phyloP scores from a whole-genome alignment of 2,888 invertebrate species.

The Eumacrocentrus americanus region DNA sequence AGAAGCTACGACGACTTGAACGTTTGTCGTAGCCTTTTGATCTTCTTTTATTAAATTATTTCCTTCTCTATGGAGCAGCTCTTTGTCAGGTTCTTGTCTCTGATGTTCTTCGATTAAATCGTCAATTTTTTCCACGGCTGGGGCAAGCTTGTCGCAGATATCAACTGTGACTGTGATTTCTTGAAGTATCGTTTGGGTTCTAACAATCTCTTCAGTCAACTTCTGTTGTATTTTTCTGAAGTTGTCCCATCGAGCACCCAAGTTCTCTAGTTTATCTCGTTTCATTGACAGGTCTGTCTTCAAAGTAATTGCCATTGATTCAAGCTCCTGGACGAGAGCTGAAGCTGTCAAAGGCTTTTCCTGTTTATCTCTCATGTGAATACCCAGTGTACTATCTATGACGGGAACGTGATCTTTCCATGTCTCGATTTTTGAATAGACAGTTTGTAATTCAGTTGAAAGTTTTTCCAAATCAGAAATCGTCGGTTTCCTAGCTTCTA shows the following conservation, averaged over 20 bases:
- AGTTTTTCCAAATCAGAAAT: constrained; percentile 74
- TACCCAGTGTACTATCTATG: constrained; percentile 72
- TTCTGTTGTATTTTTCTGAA: constrained; percentile 78
- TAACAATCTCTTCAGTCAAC: constrained; percentile 70
- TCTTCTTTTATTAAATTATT: constrained; percentile 81
- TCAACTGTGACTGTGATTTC: constrained; percentile 65
- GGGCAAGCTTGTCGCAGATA: constrained; percentile 62
- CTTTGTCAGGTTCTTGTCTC: constrained; percentile 69
- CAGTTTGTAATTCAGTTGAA: constrained; percentile 72
- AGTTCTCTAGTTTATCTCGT: constrained; percentile 72
- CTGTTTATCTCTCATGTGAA: constrained; percentile 74
- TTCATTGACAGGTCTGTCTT: constrained; percentile 72
- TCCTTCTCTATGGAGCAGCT: constrained; percentile 80
- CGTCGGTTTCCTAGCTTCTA: constrained; percentile 76
- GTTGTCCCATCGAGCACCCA: constrained; percentile 77
- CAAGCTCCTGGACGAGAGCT: constrained; percentile 74
- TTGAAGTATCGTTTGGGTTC: constrained; percentile 66
- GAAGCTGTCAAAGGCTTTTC: constrained; percentile 77
- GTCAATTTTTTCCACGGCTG: constrained; percentile 65
- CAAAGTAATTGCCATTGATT: constrained; percentile 72
- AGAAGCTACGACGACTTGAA: constrained; percentile 79
- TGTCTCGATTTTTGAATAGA: constrained; percentile 71
- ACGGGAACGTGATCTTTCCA: constrained; percentile 75
- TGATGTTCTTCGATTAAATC: constrained; percentile 64
- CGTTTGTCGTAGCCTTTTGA: constrained; percentile 77